Percentiles rank a stretch among this genome's conserved stretches.
phyloP scores from a whole-genome alignment of 2,797 vertebrate genomes.

The Babyrousa celebensis region DNA sequence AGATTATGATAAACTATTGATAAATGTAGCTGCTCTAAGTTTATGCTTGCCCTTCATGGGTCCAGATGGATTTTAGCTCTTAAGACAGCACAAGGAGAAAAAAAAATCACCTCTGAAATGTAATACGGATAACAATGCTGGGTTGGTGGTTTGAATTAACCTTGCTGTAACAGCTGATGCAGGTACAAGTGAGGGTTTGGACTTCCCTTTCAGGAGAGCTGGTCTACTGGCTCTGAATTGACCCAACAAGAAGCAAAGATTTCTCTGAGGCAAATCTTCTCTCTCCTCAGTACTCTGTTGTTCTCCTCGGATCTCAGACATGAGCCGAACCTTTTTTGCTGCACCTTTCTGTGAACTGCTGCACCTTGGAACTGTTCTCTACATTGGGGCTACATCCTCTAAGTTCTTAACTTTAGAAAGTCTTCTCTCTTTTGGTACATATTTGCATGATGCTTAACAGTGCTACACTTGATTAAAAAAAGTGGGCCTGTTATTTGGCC shows the following conservation, averaged over 20 bases:
- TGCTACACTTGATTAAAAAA: slow-evolving; percentile 55
- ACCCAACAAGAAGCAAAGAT: not conserved
- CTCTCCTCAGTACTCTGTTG: not conserved
- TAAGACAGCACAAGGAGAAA: slow-evolving; percentile 32
- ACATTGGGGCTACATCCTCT: not conserved
- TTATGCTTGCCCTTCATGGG: slow-evolving; percentile 54
- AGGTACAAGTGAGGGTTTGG: not conserved
- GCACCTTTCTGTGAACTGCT: slow-evolving; percentile 28
- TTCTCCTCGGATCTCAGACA: not conserved
- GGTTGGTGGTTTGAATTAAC: not conserved
- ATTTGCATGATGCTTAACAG: slow-evolving; percentile 39
- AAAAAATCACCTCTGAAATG: slow-evolving; percentile 57
- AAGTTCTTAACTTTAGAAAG: slow-evolving; percentile 22
- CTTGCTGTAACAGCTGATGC: not conserved
- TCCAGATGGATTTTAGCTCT: slow-evolving; percentile 64
- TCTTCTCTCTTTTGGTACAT: slow-evolving; percentile 56
- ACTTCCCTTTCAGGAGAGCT: not conserved
- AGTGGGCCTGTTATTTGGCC: slow-evolving; percentile 20
- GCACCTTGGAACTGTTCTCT: slow-evolving; percentile 10
- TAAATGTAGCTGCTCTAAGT: slow-evolving; percentile 59
- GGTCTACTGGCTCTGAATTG: not conserved
- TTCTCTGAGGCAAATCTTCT: not conserved
- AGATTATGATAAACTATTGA: slow-evolving; percentile 69
- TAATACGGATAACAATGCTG: slow-evolving; percentile 6
- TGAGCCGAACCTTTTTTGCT: not conserved